Conservation (phyloP, 2,888 invertebrate genomes). For the Clusia tigrina region DNA sequence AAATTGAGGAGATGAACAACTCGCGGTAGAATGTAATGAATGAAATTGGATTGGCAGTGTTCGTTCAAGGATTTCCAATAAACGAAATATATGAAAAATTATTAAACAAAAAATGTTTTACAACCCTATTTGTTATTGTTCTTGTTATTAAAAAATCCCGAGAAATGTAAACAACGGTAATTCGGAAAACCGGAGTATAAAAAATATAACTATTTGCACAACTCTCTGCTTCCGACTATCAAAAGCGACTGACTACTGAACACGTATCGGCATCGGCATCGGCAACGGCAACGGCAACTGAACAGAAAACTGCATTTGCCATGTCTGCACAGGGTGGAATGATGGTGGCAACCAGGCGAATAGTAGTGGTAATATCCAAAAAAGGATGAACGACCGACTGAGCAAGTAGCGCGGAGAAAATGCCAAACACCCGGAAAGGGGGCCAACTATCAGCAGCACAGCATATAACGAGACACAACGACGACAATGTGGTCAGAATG, state of each 20-base stretch:
- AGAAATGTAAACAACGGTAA: neutral
- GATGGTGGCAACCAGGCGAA: neutral
- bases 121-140: conserved; percentile 8
- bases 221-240: conserved; percentile 40
- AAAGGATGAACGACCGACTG: conserved; percentile 30
- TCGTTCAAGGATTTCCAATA: neutral
- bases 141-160: neutral
- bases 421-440: neutral
- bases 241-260: conserved; percentile 44
- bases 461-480: conserved; percentile 37
- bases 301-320: no score
- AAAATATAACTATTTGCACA: conserved; percentile 20
- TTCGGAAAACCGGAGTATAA: neutral
- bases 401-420: conserved; percentile 1
- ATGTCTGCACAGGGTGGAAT: conserved; percentile 11
- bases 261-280: conserved; percentile 31
- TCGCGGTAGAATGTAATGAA: neutral
- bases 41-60: neutral
- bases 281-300: conserved; percentile 27
- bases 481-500: conserved; percentile 27
- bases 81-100: neutral
- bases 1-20: neutral
- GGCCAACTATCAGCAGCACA: neutral
- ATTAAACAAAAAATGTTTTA: conserved; percentile 1
- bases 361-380: neutral